Base-by-base conservation (phyloP, 2,888 invertebrate species). In the Cheilosia vernalis region DNA sequence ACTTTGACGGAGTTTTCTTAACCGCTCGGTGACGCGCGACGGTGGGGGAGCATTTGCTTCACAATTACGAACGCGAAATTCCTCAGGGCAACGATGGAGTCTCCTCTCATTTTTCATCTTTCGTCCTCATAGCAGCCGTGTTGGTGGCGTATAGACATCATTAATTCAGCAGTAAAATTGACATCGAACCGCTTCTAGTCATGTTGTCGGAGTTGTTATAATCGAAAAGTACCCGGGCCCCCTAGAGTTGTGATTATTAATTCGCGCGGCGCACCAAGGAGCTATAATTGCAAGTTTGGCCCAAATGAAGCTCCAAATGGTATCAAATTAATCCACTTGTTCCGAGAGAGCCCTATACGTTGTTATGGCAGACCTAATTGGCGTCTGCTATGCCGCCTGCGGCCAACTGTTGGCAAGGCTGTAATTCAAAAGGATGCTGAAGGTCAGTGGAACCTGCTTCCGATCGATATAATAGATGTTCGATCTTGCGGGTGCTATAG, bases 281-380 rank as follows among this genome's bases (percentile, higher is more conserved):
- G 37, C 33, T 70, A 49, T 85, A 81, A 85, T 85, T 85, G 77
- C 72, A 77, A 72, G 51, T 69, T 77, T 81, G 55, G 81, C 24
- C 76, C 81, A 85, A 85, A 85, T 85, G 85, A 85, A 72, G 81
- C 72, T 67, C 81, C 81, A 85, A 85, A 85, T 85, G 85, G 81
- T 85, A 81, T 76, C 76, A 85, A 84, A 85, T 85, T 85, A 85
- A 85, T 85, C 85, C 66, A 67, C 80, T 84, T 69, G 69, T 67
- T 84, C 60, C 37, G 44, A 56, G 24, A 74, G 69, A 74, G 44
- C 47, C 80, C 72, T 66, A 21, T 21, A 47, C 58, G 76, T 69
- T 6, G 81, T 85, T 67, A 66, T 58, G 74, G 53, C 58, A 27
- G 19, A 64, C 66, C 70, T 85, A 85, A 85, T 85, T 85, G 81